A percentile compares a stretch with the other conserved stretches of the same genome.
Evolutionary conservation across 2,113 vertebrate genomes (phyloP).

Genomic region (Marmota flaviventris): DNA sequence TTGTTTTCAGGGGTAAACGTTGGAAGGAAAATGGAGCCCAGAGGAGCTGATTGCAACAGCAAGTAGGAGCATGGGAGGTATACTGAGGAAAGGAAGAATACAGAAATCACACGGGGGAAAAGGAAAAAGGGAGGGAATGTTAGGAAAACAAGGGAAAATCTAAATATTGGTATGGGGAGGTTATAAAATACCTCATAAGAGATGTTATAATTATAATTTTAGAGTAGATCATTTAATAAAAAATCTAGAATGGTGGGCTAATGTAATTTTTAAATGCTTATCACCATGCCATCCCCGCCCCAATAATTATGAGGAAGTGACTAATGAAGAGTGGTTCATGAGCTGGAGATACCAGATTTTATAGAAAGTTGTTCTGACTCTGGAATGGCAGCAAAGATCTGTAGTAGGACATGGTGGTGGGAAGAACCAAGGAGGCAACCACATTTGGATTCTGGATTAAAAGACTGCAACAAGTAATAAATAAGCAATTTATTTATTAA

Average conservation of each 20-base stretch:
- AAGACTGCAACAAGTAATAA: neutral
- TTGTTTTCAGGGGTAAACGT: neutral
- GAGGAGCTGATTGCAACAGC: neutral
- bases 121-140: neutral
- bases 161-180: neutral
- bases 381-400: neutral
- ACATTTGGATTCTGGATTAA: neutral
- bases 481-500: neutral
- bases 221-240: neutral
- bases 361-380: neutral
- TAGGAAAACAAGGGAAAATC: neutral
- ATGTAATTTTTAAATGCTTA: neutral
- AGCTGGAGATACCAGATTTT: neutral
- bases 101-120: neutral
- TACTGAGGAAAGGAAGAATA: neutral
- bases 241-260: neutral
- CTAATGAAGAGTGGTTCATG: neutral
- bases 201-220: neutral
- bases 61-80: neutral
- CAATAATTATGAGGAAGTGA: neutral
- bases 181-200: neutral
- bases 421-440: rapidly evolving
- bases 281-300: neutral
- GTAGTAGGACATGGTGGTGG: neutral
- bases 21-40: neutral